These are phyloP conservation scores for Drosophila affinis DNA, from an alignment of 2,888 invertebrate species.

Conservation along the genomic window DNA sequence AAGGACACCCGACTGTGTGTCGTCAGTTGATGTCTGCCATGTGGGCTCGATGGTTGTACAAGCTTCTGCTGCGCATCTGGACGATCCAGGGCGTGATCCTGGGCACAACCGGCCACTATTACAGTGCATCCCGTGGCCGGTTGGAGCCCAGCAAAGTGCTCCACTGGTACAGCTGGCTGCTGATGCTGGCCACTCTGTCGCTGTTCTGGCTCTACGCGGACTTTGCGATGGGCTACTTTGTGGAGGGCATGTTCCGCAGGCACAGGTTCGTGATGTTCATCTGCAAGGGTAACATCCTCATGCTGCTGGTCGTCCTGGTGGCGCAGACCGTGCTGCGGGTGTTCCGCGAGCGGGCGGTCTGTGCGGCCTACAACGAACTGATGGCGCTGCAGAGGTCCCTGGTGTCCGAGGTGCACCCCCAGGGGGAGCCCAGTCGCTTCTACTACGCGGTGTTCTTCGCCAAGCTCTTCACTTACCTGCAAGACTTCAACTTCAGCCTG, in stretches of 20 bases:
- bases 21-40: conserved; percentile 15
- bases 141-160: conserved; percentile 5
- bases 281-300: accelerated
- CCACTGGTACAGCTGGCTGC: conserved; percentile 5
- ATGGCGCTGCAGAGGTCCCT: not conserved
- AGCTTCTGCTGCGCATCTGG: conserved; percentile 18
- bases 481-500: conserved; percentile 21
- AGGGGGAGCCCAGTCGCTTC: conserved; percentile 2
- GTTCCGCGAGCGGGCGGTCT: not conserved
- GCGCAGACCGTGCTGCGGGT: not conserved
- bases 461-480: conserved; percentile 18
- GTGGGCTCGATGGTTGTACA: conserved; percentile 24
- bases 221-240: not conserved
- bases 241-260: conserved; percentile 2
- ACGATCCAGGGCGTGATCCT: conserved; percentile 4
- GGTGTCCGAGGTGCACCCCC: not conserved
- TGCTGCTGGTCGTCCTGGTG: not conserved
- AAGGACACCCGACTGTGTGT: not conserved
- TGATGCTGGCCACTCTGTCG: not conserved
- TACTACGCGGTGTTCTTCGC: conserved; percentile 1
- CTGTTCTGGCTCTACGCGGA: not conserved
- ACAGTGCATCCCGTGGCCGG: not conserved
- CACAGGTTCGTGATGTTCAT: conserved; percentile 2
- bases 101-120: conserved; percentile 20
- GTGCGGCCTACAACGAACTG: conserved; percentile 15